Conservation (phyloP, 2,888 invertebrate genomes). For the Athripsodes cinereus region DNA sequence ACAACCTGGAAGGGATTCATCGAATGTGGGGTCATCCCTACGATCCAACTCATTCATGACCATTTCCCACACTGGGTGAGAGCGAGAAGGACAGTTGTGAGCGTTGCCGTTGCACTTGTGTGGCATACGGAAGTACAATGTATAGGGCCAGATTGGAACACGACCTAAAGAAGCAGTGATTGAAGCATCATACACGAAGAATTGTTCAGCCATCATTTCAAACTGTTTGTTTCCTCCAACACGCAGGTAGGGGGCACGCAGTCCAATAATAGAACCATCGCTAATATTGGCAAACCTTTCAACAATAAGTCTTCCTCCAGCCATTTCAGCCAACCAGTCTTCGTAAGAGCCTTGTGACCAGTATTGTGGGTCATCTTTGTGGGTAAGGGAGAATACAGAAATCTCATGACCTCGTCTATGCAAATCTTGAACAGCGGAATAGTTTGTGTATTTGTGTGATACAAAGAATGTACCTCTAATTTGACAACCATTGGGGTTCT, state of each 20-base stretch:
- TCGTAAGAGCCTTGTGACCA: slow-evolving; percentile 84
- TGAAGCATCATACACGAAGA: slow-evolving; percentile 91
- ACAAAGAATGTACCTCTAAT: slow-evolving; percentile 88
- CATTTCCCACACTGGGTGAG: slow-evolving; percentile 95
- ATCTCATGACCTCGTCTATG: slow-evolving; percentile 89
- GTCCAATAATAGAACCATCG: slow-evolving; percentile 83
- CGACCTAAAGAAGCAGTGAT: slow-evolving; percentile 85
- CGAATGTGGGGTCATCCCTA: slow-evolving; percentile 89
- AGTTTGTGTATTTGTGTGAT: slow-evolving; percentile 88
- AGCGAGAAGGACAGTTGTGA: slow-evolving; percentile 85
- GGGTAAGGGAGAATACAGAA: slow-evolving; percentile 85
- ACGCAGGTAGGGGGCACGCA: slow-evolving; percentile 82
- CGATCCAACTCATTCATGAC: slow-evolving; percentile 93
- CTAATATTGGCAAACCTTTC: slow-evolving; percentile 89
- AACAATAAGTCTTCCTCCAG: slow-evolving; percentile 78
- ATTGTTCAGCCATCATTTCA: slow-evolving; percentile 95
- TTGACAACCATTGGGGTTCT: slow-evolving; percentile 85
- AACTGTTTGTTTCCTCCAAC: slow-evolving; percentile 94
- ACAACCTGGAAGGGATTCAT: slow-evolving; percentile 89
- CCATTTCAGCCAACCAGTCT: slow-evolving; percentile 93
- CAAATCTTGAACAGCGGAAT: slow-evolving; percentile 82
- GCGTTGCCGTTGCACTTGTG: slow-evolving; percentile 94
- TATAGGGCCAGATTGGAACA: slow-evolving; percentile 96
- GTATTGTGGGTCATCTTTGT: slow-evolving; percentile 87
- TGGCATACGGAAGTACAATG: slow-evolving; percentile 93